Evolutionary conservation across 1,140 invertebrate species (phyloP).

Genomic region (Oryctes rhinoceros): DNA sequence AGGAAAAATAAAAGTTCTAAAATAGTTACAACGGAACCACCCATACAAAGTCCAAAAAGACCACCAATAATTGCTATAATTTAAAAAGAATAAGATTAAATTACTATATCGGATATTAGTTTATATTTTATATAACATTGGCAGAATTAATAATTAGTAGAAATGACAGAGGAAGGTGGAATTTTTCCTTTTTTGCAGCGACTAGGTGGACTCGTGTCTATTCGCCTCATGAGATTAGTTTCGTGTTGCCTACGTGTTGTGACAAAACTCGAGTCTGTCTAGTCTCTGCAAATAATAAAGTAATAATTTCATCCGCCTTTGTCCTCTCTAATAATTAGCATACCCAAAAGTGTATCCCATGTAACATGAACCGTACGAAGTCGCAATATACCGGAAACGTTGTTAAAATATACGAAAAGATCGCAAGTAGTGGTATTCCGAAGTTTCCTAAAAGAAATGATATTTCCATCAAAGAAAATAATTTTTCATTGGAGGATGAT

Average conservation of each 20-base stretch:
- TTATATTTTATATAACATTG: no score
- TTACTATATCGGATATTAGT: neutral
- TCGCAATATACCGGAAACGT: constrained; percentile 1
- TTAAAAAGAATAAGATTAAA: neutral
- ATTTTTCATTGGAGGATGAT: neutral
- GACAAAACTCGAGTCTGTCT: no score
- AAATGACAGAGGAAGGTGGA: no score
- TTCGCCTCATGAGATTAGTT: no score
- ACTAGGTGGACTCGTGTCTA: no score
- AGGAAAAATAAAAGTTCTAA: constrained; percentile 23
- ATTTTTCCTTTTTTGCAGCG: neutral
- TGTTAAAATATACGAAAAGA: constrained; percentile 5
- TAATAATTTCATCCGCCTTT: no score
- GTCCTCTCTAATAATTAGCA: no score
- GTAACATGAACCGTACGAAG: constrained; percentile 31
- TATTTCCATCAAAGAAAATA: neutral
- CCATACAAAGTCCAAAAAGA: constrained; percentile 35
- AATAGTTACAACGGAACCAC: constrained; percentile 34
- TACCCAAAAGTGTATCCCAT: constrained; percentile 34
- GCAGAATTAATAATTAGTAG: no score
- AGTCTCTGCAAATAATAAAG: no score
- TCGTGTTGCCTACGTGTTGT: no score
- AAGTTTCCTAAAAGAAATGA: neutral
- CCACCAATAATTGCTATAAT: constrained; percentile 28
- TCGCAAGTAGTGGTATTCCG: neutral